These are phyloP conservation scores for Anisognathus igniventris DNA, from an alignment of 2,797 vertebrate genomes.

Conservation along the genomic window DNA sequence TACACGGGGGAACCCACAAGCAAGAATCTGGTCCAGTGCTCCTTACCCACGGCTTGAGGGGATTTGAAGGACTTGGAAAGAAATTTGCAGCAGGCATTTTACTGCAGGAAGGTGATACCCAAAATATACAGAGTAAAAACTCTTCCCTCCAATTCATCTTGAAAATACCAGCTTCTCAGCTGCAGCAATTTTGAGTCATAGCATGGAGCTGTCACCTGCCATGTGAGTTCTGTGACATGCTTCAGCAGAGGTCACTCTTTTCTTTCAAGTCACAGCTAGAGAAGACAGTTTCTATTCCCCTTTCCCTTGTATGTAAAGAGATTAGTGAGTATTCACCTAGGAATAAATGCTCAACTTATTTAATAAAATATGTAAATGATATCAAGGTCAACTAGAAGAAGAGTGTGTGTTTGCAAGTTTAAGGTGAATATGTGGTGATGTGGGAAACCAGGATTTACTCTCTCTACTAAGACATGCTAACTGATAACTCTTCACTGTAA, in stretches of 20 bases:
- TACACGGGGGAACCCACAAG: background rate
- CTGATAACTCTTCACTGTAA: background rate
- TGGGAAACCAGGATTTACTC: background rate
- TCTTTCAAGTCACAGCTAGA: background rate
- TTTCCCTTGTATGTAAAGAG: background rate
- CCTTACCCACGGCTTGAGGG: background rate
- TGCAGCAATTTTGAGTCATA: background rate
- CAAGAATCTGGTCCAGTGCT: background rate
- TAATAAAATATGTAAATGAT: background rate
- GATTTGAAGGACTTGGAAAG: background rate
- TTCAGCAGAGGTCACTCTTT: slow-evolving; percentile 35
- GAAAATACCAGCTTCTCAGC: background rate
- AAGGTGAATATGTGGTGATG: background rate
- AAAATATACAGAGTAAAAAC: background rate
- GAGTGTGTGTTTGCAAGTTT: background rate
- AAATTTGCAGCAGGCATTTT: background rate
- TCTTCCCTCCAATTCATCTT: background rate
- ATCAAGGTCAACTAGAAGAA: slow-evolving; percentile 11
- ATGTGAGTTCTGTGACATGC: background rate
- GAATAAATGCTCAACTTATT: background rate
- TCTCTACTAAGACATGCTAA: background rate
- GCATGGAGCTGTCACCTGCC: background rate
- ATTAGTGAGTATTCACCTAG: background rate
- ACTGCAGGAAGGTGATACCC: background rate
- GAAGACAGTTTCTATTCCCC: background rate